Evolutionary conservation across 2,113 vertebrate species (phyloP).

Genomic region (Atractosteus spatula): DNA sequence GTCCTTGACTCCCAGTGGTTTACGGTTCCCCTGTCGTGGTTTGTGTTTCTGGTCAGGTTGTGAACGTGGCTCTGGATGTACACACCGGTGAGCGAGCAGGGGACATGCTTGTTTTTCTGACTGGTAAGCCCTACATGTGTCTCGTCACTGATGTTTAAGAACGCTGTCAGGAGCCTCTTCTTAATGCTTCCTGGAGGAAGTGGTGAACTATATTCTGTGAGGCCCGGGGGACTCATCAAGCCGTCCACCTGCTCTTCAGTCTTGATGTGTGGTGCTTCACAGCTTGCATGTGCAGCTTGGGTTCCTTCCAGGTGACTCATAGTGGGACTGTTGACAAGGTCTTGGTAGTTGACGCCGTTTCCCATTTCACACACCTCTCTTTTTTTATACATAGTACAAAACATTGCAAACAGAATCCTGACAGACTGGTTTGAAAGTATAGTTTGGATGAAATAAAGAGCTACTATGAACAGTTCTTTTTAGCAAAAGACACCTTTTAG

Average conservation of each 20-base stretch:
- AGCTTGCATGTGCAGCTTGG: not conserved
- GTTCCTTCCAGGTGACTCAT: not conserved
- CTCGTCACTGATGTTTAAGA: not conserved
- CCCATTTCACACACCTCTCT: too few species aligned
- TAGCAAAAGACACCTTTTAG: too few species aligned
- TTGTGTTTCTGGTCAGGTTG: slow-evolving; percentile 63
- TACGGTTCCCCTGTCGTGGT: not conserved
- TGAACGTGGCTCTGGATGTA: slow-evolving; percentile 82
- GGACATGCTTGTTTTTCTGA: slow-evolving; percentile 93
- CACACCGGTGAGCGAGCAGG: slow-evolving; percentile 85
- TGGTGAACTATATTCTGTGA: not conserved
- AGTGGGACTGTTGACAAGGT: not conserved
- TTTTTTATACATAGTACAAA: too few species aligned
- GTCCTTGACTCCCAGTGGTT: too few species aligned
- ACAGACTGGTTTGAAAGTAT: too few species aligned
- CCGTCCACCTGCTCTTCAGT: not conserved
- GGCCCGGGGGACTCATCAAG: too few species aligned
- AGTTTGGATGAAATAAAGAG: too few species aligned
- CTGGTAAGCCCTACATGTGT: slow-evolving; percentile 62
- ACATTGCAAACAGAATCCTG: too few species aligned
- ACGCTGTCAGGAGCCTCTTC: not conserved
- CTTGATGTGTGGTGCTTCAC: not conserved
- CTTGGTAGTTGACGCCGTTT: too few species aligned
- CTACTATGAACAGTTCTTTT: too few species aligned
- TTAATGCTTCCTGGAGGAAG: not conserved